Percentiles rank a stretch among this genome's conserved stretches.
These are phyloP conservation scores for Laupala kohalensis DNA, from an alignment of 1,140 invertebrate genomes.

Conservation along the genomic window DNA sequence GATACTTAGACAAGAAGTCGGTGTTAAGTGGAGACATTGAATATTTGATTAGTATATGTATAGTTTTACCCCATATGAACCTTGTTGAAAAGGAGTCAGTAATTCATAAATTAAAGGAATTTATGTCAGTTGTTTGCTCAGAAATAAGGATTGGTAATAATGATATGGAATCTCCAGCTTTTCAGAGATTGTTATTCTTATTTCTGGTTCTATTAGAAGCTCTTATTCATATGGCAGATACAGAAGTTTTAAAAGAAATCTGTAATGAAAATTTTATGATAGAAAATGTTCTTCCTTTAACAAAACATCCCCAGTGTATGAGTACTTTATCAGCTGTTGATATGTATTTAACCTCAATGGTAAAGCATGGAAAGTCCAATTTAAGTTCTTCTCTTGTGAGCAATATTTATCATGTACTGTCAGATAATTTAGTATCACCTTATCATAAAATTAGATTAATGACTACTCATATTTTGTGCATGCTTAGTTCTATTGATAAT, in stretches of 20 bases:
- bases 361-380: background rate
- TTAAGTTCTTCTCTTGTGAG: background rate
- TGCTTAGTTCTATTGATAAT: background rate
- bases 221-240: background rate
- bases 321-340: background rate
- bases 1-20: no score
- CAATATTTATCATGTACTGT: background rate
- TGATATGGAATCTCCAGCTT: background rate
- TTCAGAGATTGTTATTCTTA: background rate
- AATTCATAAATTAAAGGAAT: background rate
- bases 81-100: constrained; percentile 19
- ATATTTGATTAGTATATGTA: constrained; percentile 22
- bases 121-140: background rate
- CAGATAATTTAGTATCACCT: background rate
- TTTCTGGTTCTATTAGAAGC: background rate
- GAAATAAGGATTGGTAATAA: background rate
- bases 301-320: background rate
- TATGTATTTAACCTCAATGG: background rate
- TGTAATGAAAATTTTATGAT: background rate
- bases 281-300: background rate
- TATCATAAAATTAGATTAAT: background rate
- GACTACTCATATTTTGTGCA: background rate
- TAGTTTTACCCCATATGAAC: constrained; percentile 28
- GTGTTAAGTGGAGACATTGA: constrained; percentile 19
- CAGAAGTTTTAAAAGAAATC: background rate